These are phyloP conservation scores for Neotoxoptera formosana DNA, from an alignment of 1,140 invertebrate genomes.

Conservation along the genomic window DNA sequence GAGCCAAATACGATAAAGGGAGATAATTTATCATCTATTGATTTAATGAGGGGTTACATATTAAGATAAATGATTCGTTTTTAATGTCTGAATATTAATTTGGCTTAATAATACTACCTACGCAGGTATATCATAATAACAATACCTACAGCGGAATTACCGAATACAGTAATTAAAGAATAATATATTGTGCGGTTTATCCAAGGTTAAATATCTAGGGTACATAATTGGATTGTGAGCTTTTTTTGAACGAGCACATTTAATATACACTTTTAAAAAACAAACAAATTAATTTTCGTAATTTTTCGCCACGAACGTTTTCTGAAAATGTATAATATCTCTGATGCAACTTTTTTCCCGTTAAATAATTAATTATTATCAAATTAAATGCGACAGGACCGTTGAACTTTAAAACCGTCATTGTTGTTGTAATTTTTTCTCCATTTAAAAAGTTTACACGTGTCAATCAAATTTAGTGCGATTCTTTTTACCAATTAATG, in stretches of 20 bases:
- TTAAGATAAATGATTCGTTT: not conserved
- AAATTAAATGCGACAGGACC: not conserved
- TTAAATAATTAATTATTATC: not conserved
- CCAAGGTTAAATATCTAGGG: not conserved
- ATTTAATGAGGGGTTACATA: not conserved
- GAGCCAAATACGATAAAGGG: constrained; percentile 31
- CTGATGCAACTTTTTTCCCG: not conserved
- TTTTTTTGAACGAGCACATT: not conserved
- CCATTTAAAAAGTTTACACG: too few species aligned
- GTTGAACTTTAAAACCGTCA: not conserved
- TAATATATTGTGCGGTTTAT: not conserved
- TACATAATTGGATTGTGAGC: not conserved
- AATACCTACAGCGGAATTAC: not conserved
- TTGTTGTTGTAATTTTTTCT: not conserved
- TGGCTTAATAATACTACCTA: not conserved
- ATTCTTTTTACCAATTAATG: not conserved
- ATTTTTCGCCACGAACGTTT: not conserved
- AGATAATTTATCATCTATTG: not conserved
- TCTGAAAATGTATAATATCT: not conserved
- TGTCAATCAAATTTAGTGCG: not conserved
- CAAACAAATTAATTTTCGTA: not conserved
- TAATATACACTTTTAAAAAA: too few species aligned
- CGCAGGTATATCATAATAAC: not conserved
- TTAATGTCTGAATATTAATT: not conserved
- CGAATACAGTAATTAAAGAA: not conserved